Evolutionary conservation across 2,797 vertebrate species (phyloP), one percentile per base, ranked within the genome.

Genomic region (Scyliorhinus canicula): DNA sequence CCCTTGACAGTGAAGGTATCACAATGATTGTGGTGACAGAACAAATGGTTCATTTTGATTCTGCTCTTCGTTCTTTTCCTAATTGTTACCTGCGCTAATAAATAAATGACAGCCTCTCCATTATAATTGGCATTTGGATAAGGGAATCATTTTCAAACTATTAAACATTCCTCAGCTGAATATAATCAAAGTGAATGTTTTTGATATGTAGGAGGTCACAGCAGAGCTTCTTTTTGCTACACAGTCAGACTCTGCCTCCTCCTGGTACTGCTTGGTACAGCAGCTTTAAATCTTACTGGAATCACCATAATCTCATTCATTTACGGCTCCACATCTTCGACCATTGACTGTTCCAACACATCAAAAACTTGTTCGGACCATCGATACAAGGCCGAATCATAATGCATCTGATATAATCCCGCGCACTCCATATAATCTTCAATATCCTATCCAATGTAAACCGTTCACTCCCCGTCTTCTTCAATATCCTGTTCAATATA

Each of bases 241-340:
- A 60, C 88, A 91, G 57, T 65, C 88, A 91, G 88, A 91, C 88
- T 40, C 88, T 91, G 88, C 88, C 88, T 91, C 88, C 57, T 65
- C 57, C 40, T 63, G 88, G 88, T 12, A 14, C 8, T 44, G 57
- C 2, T 12, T 63, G 88, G 21, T 65, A 63, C 19, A 63, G 35
- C 2, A 19, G 24, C 3, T 21, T 24, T 40, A 63, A 91, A 91
- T 91, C 88, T 50, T 44, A 28, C n/a, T 63, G 57, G 19, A 65
- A 40, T 57, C 60, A 40, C 21, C 86, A n/a, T 7, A 40, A 40
- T 40, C 86, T 90, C 57, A 63, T 65, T 88, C 57, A n/a, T 63
- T 90, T 28, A 21, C 55, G 21, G 52, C 2, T 57, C 86, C 31
- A 60, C 86, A n/a, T 9, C 35, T 19, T 57, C 86, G 19, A 77